Evolutionary conservation across 2,113 vertebrate species (phyloP).

Genomic region (Anarrhichthys ocellatus): DNA sequence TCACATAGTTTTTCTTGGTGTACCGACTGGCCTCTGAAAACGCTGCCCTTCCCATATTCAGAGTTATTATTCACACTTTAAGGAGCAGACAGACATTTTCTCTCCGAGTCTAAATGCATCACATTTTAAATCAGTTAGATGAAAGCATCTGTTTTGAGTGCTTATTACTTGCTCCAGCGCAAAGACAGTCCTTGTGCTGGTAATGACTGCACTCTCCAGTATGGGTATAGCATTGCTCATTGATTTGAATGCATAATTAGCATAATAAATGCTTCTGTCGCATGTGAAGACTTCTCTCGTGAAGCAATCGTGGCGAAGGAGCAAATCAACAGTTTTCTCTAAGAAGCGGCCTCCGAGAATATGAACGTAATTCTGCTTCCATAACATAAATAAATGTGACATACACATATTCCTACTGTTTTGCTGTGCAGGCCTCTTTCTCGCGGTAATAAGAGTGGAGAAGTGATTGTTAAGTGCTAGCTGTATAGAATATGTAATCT

Average conservation of each 20-base stretch:
- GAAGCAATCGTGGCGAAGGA: conserved; percentile 68
- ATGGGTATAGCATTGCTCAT: conserved; percentile 61
- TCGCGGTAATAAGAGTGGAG: conserved; percentile 33
- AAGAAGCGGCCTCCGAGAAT: conserved; percentile 59
- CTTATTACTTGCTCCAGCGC: conserved; percentile 73
- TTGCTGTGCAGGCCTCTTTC: conserved; percentile 23
- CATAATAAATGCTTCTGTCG: conserved; percentile 80
- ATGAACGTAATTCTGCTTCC: conserved; percentile 65
- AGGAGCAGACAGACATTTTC: conserved; percentile 59
- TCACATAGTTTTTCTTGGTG: neutral
- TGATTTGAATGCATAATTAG: conserved; percentile 82
- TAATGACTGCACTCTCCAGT: conserved; percentile 74
- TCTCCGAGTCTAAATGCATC: conserved; percentile 62
- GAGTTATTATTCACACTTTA: conserved; percentile 62
- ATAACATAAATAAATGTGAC: conserved; percentile 59
- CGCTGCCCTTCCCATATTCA: conserved; percentile 30
- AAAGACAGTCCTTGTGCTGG: conserved; percentile 65
- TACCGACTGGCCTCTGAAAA: conserved; percentile 34
- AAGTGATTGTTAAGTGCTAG: conserved; percentile 50
- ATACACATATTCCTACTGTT: conserved; percentile 42
- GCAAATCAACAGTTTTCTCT: conserved; percentile 71
- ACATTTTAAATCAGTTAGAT: conserved; percentile 77
- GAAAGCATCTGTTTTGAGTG: conserved; percentile 80
- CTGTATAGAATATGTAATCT: conserved; percentile 63
- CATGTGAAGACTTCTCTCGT: conserved; percentile 70